Evolutionary conservation across 2,797 vertebrate genomes (phyloP).

Genomic region (Anguilla megastoma): DNA sequence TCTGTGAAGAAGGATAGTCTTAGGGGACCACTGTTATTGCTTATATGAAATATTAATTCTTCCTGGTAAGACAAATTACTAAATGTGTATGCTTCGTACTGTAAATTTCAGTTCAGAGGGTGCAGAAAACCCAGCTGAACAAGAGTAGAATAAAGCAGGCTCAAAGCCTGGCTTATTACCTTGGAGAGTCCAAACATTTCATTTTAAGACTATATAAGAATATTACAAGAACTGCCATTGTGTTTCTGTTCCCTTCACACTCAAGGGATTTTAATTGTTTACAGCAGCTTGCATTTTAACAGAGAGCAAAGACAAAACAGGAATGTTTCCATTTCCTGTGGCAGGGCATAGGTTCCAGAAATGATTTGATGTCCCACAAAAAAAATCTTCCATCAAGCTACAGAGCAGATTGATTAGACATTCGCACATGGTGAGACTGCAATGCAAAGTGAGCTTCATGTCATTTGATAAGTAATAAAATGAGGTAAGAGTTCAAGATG

Average conservation of each 20-base stretch:
- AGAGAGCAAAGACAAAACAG: neutral
- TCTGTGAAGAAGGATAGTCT: neutral
- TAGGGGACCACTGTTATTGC: neutral
- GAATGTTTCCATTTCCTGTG: neutral
- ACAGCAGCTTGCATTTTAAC: constrained; percentile 2
- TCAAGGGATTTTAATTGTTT: neutral
- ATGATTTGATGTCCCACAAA: neutral
- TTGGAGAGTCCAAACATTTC: neutral
- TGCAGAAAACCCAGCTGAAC: neutral
- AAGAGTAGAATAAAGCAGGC: too few relatives aligned
- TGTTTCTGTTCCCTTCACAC: neutral
- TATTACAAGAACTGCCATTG: neutral
- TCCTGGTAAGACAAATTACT: neutral
- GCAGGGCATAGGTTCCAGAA: neutral
- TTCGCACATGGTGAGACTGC: neutral
- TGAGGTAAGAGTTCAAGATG: neutral
- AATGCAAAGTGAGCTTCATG: neutral
- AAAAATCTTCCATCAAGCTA: constrained; percentile 5
- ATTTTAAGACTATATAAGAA: neutral
- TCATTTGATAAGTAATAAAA: neutral
- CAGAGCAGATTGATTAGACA: neutral
- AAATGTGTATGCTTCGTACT: neutral
- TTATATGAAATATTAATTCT: neutral
- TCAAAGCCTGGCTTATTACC: neutral
- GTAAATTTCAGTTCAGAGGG: neutral